Conservation (phyloP, 2,888 invertebrate genomes). For the Andrena bucephala region DNA sequence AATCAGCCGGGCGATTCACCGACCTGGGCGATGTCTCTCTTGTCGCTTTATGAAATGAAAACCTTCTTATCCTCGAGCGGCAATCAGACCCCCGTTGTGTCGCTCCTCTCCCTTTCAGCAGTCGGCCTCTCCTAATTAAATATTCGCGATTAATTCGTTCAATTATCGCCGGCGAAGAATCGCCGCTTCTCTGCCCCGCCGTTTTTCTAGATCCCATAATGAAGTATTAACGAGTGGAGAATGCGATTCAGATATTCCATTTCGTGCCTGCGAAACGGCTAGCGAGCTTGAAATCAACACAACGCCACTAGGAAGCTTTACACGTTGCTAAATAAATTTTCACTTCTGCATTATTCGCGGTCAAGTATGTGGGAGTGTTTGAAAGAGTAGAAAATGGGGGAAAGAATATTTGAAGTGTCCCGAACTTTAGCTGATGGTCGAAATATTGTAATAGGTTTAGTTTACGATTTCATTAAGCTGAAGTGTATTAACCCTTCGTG, state of each 20-base stretch:
- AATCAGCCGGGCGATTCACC: constrained; percentile 58
- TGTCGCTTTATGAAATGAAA: constrained; percentile 62
- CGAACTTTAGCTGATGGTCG: no score
- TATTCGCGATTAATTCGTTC: constrained; percentile 56
- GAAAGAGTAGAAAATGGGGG: neutral
- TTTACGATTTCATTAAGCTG: no score
- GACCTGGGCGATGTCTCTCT: constrained; percentile 51
- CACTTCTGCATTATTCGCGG: neutral
- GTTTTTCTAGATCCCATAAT: constrained; percentile 12
- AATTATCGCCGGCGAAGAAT: constrained; percentile 44
- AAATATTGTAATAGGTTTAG: no score
- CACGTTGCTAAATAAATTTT: constrained; percentile 2
- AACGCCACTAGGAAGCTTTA: neutral
- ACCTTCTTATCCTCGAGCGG: constrained; percentile 55
- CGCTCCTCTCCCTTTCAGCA: constrained; percentile 36
- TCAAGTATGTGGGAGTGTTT: neutral
- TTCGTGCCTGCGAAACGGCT: constrained; percentile 23
- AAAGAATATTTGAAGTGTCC: neutral
- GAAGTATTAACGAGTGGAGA: constrained; percentile 33
- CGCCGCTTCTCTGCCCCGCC: constrained; percentile 6
- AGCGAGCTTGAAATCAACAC: neutral
- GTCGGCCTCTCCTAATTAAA: constrained; percentile 47
- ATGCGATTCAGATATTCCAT: constrained; percentile 25
- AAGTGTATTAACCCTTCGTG: no score
- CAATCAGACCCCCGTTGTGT: constrained; percentile 62